Percentiles rank a stretch among this genome's conserved stretches.
Conservation (phyloP, 1,140 invertebrate species). For the Drosophila bipectinata region DNA sequence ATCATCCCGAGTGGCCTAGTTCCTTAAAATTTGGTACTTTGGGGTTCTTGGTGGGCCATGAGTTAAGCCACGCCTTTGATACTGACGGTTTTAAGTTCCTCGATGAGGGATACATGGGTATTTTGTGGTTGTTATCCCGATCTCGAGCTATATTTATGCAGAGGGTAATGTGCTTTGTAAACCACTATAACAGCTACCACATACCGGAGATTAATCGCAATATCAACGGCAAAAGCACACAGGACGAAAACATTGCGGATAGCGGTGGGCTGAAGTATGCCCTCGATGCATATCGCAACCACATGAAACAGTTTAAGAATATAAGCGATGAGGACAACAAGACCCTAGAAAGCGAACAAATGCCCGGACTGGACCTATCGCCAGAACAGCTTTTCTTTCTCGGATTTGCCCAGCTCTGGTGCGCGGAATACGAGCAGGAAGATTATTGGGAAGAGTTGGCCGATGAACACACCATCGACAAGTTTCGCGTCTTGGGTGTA, state of each 20-base stretch:
- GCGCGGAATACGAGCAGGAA: constrained; percentile 61
- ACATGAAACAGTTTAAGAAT: constrained; percentile 72
- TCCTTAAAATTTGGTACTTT: constrained; percentile 73
- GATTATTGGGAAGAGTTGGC: constrained; percentile 73
- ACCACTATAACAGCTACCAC: constrained; percentile 86
- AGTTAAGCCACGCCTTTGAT: constrained; percentile 76
- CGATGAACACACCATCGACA: constrained; percentile 67
- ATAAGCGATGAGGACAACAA: constrained; percentile 66
- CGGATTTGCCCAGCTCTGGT: constrained; percentile 91
- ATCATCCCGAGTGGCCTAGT: constrained; percentile 86
- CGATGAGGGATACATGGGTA: constrained; percentile 15
- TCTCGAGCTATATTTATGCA: no score
- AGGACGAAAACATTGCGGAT: constrained; percentile 90
- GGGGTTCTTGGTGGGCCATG: constrained; percentile 70
- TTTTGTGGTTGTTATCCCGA: no score
- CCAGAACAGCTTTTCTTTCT: constrained; percentile 96
- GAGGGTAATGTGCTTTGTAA: constrained; percentile 87
- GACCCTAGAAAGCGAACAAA: constrained; percentile 85
- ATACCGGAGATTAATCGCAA: constrained; percentile 85
- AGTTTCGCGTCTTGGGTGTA: constrained; percentile 87
- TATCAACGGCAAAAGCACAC: constrained; percentile 87
- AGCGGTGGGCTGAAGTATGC: constrained; percentile 97
- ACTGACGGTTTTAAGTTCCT: constrained; percentile 55
- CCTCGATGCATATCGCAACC: constrained; percentile 87
- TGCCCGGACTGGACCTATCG: constrained; percentile 92